A percentile compares a stretch with the other conserved stretches of the same genome.
phyloP scores from a whole-genome alignment of 2,888 invertebrate species.

The Erebia epiphron region DNA sequence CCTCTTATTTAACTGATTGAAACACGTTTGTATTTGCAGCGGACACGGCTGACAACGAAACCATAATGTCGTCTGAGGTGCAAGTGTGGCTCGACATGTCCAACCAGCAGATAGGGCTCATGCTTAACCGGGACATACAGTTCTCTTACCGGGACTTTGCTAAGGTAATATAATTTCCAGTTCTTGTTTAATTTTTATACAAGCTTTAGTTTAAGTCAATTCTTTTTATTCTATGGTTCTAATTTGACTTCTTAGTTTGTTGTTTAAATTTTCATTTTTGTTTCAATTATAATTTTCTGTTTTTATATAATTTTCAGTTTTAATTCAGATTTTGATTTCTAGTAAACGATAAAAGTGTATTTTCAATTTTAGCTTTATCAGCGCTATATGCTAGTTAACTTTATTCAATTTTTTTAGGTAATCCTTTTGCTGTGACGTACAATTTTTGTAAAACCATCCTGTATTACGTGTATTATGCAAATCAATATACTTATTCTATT shows the following conservation, averaged over 20 bases:
- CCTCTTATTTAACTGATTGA: not conserved
- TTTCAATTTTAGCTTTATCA: no score
- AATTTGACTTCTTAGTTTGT: no score
- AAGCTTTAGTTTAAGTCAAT: no score
- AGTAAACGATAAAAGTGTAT: no score
- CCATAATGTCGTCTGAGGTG: slow-evolving; percentile 93
- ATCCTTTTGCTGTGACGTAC: no score
- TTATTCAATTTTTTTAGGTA: no score
- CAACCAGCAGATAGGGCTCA: slow-evolving; percentile 96
- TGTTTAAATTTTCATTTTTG: no score
- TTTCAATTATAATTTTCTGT: not conserved
- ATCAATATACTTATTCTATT: no score
- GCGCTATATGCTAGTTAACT: no score
- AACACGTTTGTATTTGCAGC: slow-evolving; percentile 56
- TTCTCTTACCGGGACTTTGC: slow-evolving; percentile 94
- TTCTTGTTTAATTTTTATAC: not conserved
- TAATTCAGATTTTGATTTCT: not conserved
- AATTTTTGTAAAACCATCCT: no score
- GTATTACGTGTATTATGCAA: no score
- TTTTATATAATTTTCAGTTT: not conserved
- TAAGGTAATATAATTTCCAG: slow-evolving; percentile 61
- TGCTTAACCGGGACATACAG: slow-evolving; percentile 93
- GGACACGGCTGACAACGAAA: slow-evolving; percentile 92
- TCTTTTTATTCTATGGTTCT: no score
- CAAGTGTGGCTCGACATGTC: slow-evolving; percentile 97